Evolutionary conservation across 1,140 invertebrate genomes (phyloP), one percentile per base, ranked within the genome.

Genomic region (Sarcophaga bullata): DNA sequence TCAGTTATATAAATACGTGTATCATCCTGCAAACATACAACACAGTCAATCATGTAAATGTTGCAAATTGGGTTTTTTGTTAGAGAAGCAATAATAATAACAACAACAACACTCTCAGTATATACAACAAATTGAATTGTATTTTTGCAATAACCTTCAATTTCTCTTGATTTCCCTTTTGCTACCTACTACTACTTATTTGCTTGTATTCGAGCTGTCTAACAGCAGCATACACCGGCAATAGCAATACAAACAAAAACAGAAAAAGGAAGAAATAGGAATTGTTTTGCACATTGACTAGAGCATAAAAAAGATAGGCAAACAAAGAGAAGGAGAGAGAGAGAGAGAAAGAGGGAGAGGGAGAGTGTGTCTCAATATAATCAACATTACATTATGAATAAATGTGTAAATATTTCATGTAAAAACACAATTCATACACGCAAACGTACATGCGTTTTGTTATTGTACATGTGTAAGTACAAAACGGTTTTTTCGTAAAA

Each of bases 291-390:
- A 68, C 17, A 25, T 19, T 37, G 25, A 37, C 25, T 37, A 37
- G 25, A 37, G 25, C 25, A 37, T 37, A 37, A 2, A 37, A 37
- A 37, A 37, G n/a, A n/a, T n/a, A n/a, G n/a, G n/a, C n/a, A n/a
- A n/a, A n/a, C n/a, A n/a, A n/a, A n/a, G n/a, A 37, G 25, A 37
- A 4, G 4, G 62, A 8, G 52, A 11, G n/a, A 78, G 50, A 78
- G 52, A 17, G 50, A 78, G 75, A 37, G 25, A 37, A 4, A 37
- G 62, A 8, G 52, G 15, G n/a, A 78, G 50, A 78, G 52, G n/a
- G 50, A 78, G 75, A 78, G 25, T 37, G 75, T 78, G 75, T 78
- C 75, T 78, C 75, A 78, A 78, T 78, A 78, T 78, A 50, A 50
- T 50, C 75, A 50, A 50, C 75, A 17, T 52, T 78, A 78, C 75